Evolutionary conservation across 2,797 vertebrate genomes (phyloP).

Genomic region (Mormyrops attenuatus): DNA sequence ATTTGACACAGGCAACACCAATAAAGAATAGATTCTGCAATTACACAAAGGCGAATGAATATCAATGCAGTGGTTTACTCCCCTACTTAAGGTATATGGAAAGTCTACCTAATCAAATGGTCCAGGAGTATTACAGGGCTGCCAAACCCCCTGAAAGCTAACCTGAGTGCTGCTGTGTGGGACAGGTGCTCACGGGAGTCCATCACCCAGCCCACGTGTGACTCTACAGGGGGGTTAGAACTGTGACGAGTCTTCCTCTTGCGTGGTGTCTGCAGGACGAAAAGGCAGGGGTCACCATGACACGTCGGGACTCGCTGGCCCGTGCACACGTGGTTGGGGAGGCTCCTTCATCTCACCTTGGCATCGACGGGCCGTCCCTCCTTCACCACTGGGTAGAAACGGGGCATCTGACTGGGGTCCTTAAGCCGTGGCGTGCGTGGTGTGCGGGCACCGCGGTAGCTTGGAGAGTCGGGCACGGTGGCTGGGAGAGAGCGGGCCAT

Average conservation of each 20-base stretch:
- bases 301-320: background rate
- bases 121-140: background rate
- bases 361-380: slow-evolving; percentile 89
- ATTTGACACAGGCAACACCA: background rate
- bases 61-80: background rate
- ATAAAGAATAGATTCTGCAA: background rate
- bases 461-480: slow-evolving; percentile 92
- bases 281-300: background rate
- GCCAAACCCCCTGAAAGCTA: slow-evolving; percentile 19
- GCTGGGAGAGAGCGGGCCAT: slow-evolving; percentile 90
- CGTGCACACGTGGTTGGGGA: background rate
- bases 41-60: background rate
- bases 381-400: slow-evolving; percentile 97
- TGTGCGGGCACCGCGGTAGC: slow-evolving; percentile 86
- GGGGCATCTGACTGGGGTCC: slow-evolving; percentile 83
- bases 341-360: slow-evolving; percentile 62
- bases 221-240: slow-evolving; percentile 94
- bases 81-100: background rate
- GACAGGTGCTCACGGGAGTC: slow-evolving; percentile 94
- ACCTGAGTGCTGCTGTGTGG: slow-evolving; percentile 92
- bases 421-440: slow-evolving; percentile 91
- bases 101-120: background rate
- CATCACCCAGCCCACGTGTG: slow-evolving; percentile 98
- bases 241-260: slow-evolving; percentile 98
- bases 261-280: slow-evolving; percentile 76